Conservation (phyloP, 2,888 invertebrate species). For the Archips xylosteana region DNA sequence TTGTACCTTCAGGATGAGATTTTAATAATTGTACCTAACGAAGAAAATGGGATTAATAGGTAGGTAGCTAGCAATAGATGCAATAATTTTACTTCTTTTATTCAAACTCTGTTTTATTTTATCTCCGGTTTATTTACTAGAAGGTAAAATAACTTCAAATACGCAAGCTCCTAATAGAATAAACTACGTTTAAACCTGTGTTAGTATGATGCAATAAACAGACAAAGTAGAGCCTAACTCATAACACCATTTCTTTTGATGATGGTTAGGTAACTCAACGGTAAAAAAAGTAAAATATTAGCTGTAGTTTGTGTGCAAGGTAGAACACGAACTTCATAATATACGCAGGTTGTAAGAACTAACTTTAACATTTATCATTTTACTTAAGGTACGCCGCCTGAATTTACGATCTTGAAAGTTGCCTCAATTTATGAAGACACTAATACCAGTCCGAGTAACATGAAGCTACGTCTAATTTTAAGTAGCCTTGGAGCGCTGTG, state of each 20-base stretch:
- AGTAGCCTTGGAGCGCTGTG: constrained; percentile 14
- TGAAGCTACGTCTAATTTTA: constrained; percentile 37
- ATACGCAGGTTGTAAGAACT: constrained; percentile 24
- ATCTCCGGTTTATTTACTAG: neutral
- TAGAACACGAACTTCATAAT: constrained; percentile 13
- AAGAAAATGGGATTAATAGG: neutral
- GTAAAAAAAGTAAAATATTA: neutral
- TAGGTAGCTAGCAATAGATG: too few relatives aligned
- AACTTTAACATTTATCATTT: constrained; percentile 27
- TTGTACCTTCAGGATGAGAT: neutral
- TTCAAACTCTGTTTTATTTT: too few relatives aligned
- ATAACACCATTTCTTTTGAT: neutral
- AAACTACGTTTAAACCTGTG: neutral
- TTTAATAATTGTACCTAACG: too few relatives aligned
- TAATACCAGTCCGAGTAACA: constrained; percentile 29
- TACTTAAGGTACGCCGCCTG: constrained; percentile 26
- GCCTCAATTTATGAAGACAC: constrained; percentile 39
- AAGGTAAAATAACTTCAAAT: too few relatives aligned
- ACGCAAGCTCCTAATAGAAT: neutral
- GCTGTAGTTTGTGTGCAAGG: neutral
- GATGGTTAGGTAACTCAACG: neutral
- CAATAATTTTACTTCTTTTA: too few relatives aligned
- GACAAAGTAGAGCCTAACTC: constrained; percentile 1
- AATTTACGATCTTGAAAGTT: constrained; percentile 34
- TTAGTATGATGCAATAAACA: neutral